Base-by-base conservation (phyloP, 37 sponge, comb jelly and placozoan species). In the Petrosia ficiformis region DNA sequence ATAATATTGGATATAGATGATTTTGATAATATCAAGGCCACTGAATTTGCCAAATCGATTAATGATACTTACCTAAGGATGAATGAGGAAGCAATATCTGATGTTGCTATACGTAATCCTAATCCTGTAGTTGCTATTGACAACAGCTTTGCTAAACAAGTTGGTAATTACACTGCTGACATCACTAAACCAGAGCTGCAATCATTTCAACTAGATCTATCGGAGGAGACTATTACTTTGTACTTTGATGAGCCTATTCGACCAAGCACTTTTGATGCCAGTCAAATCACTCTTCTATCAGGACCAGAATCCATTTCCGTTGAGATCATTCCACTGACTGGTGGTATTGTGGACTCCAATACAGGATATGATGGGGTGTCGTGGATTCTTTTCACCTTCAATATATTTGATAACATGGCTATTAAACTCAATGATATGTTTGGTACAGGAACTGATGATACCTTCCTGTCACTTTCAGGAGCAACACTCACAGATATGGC, bases 171-270 rank as follows among this genome's bases (percentile, higher is more conserved):
- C 68, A 78, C 63, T 31, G 63, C 70, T 32, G 96, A 95, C 69
- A 54, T 36, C 1, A 91, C 96, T 37, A 24, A 43, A 39, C 96
- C 96, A 56, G 40, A 61, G 26, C 63, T 91, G 42, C 39, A 40
- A 2, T 68, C 35, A 2, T 91, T 88, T 39, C 39, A 48, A 10
- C 61, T 95, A 19, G 92, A 95, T 63, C 75, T 90, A 0, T 73
- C 80, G 10, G 34, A 70, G 2, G 88, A 95, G 24, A 56, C 63
- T 2, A 30, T 95, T 24, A 69, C 52, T 1, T 71, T 95, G n/a
- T 26, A 71, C 2, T 91, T 95, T 69, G 72, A 81, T 85, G 96
- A 95, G 64, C 92, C 92, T 0, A 71, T 95, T 22, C 63, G 96
- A 28, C 86, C 87, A 24, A 84, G 87, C 30, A 71, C 82, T 26